A percentile compares a stretch with the other conserved stretches of the same genome.
phyloP scores from a whole-genome alignment of 2,113 vertebrate genomes.

The Gymnorhina tibicen region DNA sequence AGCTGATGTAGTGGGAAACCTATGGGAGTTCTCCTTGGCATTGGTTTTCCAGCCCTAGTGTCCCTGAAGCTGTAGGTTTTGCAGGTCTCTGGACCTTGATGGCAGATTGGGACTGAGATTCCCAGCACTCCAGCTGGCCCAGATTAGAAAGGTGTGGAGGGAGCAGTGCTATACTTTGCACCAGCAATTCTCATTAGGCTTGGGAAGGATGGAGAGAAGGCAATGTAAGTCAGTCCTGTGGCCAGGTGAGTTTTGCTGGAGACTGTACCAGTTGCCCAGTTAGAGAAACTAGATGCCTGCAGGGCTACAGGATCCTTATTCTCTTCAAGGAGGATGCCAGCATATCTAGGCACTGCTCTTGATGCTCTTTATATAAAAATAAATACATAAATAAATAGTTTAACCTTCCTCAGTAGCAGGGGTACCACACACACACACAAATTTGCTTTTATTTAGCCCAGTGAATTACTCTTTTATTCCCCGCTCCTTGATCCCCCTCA shows the following conservation, averaged over 20 bases:
- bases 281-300: neutral
- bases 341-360: neutral
- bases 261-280: neutral
- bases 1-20: neutral
- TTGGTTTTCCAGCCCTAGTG: neutral
- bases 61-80: neutral
- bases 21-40: neutral
- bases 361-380: neutral
- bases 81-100: neutral
- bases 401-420: neutral
- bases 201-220: neutral
- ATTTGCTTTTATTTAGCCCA: neutral
- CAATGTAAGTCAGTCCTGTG: neutral
- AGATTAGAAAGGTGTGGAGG: too few relatives aligned
- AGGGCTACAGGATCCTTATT: neutral
- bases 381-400: neutral
- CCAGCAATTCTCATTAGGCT: fast-evolving
- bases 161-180: neutral
- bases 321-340: neutral
- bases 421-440: neutral
- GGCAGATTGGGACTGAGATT: neutral
- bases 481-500: neutral
- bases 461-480: neutral
- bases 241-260: neutral
- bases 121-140: neutral